A percentile compares a stretch with the other conserved stretches of the same genome.
Conservation (phyloP, 2,888 invertebrate genomes). For the Choreutis nemorana region DNA sequence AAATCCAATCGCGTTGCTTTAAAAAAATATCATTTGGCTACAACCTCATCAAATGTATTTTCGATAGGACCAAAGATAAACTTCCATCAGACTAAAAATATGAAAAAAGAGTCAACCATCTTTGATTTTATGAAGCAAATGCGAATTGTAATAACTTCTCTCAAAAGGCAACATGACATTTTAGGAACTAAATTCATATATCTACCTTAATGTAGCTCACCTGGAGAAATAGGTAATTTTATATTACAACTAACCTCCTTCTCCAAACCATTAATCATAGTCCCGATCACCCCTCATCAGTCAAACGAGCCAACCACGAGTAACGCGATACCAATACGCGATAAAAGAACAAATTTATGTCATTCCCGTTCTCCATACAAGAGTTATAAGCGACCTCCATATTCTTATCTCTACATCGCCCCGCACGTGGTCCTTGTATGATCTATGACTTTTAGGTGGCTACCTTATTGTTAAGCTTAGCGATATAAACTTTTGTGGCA, state of each 20-base stretch:
- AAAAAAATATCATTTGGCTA: too few relatives aligned
- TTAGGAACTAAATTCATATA: too few relatives aligned
- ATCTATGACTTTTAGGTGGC: slow-evolving; percentile 15
- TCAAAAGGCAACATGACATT: too few relatives aligned
- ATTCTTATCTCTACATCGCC: slow-evolving; percentile 34
- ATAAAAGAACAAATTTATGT: slow-evolving; percentile 53
- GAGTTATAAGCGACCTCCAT: slow-evolving; percentile 19
- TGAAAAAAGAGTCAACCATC: too few relatives aligned
- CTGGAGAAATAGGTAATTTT: not conserved
- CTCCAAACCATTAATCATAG: not conserved
- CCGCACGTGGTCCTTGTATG: slow-evolving; percentile 24
- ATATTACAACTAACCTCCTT: not conserved
- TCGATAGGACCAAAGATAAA: too few relatives aligned
- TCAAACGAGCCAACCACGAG: slow-evolving; percentile 23
- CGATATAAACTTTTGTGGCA: not conserved
- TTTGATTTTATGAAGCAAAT: too few relatives aligned
- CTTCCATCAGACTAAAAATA: too few relatives aligned
- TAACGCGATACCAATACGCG: slow-evolving; percentile 35
- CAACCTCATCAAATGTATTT: too few relatives aligned
- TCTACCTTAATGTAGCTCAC: too few relatives aligned
- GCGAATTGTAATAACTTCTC: too few relatives aligned
- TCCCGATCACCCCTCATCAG: slow-evolving; percentile 11
- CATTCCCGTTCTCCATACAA: slow-evolving; percentile 24
- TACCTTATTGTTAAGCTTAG: slow-evolving; percentile 8
- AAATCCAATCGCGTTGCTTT: too few relatives aligned